Evolutionary conservation across 1,140 invertebrate genomes (phyloP), one percentile per base, ranked within the genome.

Genomic region (Drosophila pandora): DNA sequence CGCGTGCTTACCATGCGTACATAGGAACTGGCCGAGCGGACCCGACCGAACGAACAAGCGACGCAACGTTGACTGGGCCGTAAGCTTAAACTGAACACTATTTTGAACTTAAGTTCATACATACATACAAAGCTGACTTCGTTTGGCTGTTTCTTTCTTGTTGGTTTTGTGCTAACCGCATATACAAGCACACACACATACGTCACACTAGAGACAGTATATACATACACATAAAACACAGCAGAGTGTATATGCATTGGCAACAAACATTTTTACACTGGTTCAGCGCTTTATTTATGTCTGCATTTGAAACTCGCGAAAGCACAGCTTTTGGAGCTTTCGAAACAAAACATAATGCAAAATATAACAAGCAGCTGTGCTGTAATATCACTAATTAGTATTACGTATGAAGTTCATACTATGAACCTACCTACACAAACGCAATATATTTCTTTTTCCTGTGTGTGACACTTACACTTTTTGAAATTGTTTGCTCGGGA

Each of bases 361-460:
- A 87, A 85, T 63, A 82, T 78, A 87, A 87, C 74, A 87, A 83
- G 78, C 82, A 87, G 87, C 83, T 12, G 70, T 87, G 82, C 82
- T 88, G 82, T 87, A 87, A 87, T 82, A 75, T 87, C 75, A 82
- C 72, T 79, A 84, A 87, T 87, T 87, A 87, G 78, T 87, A 87
- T 87, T 87, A 87, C 82, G 82, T 87, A 75, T 77, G 74, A 17
- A 17, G 17, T 17, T 17, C 17, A 17, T 17, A 17, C 17, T 17
- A 17, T 17, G 17, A 17, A 17, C 17, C 17, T 67, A 83, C 76
- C 64, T 49, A 71, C 57, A 52, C 57, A 74, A 25, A 54, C 58
- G 49, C 13, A n/a, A 41, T 13, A 17, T 13, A 41, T 64, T 10
- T 54, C 62, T 32, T 37, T 41, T 56, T 53, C 45, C 34, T 41